Evolutionary conservation across 2,888 invertebrate species (phyloP), one percentile per base, ranked within the genome.

Genomic region (Acrobeloides nanus): DNA sequence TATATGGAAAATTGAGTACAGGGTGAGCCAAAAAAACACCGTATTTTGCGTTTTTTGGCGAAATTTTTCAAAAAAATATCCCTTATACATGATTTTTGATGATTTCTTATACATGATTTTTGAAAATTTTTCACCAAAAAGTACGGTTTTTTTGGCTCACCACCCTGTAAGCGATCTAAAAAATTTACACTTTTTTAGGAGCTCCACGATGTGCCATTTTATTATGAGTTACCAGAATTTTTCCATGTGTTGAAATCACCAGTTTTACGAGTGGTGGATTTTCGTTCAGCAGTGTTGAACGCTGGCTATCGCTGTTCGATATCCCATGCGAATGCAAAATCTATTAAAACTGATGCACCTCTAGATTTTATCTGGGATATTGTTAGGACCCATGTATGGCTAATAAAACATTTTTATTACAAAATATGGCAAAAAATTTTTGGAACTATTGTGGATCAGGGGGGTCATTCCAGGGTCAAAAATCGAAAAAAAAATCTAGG

Each of bases 311-410:
- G 82, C 63, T 92, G 95, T 2, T 93, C 93, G 0, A 84, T 83
- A 66, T 89, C 93, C 0, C 97, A 99, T 78, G 85, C 87, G 46
- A 82, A 82, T 55, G 86, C 84, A 72, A 82, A 83, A 58, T 89
- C 90, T 0, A 79, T 95, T 20, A 97, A 97, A 78, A 95, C 95
- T 0, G 80, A 86, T 73, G 95, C 95, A 3, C 89, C 97, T 0
- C 77, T 83, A 31, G 76, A 79, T 1, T 80, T 90, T 8, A 72
- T 99, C 17, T 97, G 95, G 95, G 92, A 93, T 75, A 82, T 93
- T 46, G 80, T 93, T 62, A 79, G 89, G 51, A 81, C 82, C 37
- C 89, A 66, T 49, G 70, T 66, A 17, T 12, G 47, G n/a, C 25
- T 17, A 6, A n/a, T 12, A 26, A 23, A 15, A 18, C 32, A 10